These are phyloP conservation scores for Tauraco erythrolophus DNA, from an alignment of 2,113 vertebrate genomes.

Conservation along the genomic window DNA sequence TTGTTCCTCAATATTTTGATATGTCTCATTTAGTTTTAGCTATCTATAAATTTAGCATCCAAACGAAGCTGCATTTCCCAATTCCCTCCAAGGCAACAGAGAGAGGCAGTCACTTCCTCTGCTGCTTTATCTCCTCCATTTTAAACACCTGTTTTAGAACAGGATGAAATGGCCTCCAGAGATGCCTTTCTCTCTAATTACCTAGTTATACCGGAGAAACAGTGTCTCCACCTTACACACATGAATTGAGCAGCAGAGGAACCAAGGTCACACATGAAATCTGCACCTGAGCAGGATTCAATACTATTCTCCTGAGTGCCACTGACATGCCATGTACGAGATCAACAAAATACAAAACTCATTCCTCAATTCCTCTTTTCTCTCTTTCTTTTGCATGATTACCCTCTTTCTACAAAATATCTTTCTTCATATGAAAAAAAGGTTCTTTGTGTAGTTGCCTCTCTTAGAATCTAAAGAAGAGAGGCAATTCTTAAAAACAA, in stretches of 20 bases:
- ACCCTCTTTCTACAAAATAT: background rate
- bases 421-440: background rate
- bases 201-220: background rate
- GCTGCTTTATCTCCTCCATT: background rate
- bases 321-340: background rate
- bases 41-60: background rate
- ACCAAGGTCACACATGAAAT: background rate
- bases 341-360: background rate
- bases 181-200: background rate
- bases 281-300: background rate
- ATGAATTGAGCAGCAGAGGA: background rate
- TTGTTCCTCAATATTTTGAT: background rate
- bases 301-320: rapidly evolving
- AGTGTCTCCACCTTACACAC: background rate
- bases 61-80: background rate
- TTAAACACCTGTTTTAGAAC: background rate
- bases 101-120: background rate
- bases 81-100: background rate
- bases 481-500: background rate
- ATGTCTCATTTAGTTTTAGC: background rate
- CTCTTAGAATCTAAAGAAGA: background rate
- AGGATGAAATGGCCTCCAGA: background rate
- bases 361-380: background rate
- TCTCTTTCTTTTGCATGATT: background rate
- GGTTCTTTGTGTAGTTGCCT: background rate